Percentiles rank a stretch among this genome's conserved stretches.
phyloP scores from a whole-genome alignment of 37 sponge, comb jelly and placozoan species.

The Cliona cf. orientalis region DNA sequence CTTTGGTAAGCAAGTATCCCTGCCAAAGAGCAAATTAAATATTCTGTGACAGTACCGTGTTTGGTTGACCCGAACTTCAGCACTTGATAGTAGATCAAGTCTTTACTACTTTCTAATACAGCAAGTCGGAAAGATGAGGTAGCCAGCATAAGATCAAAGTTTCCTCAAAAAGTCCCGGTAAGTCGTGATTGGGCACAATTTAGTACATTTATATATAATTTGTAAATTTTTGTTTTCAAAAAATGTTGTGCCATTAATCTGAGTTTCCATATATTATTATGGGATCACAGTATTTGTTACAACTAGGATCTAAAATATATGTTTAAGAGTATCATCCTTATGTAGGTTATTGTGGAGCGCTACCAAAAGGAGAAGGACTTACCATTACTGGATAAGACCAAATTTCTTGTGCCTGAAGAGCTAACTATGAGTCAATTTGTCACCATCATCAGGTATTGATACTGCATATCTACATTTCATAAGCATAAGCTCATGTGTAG shows the following conservation, averaged over 20 bases:
- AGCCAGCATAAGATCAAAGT: constrained; percentile 93
- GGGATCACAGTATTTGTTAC: too few relatives aligned
- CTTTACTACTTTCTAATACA: constrained; percentile 21
- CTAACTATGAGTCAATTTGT: constrained; percentile 96
- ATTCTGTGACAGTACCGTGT: background rate
- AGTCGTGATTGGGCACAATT: too few relatives aligned
- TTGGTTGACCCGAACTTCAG: background rate
- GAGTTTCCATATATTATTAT: too few relatives aligned
- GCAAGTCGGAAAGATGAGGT: constrained; percentile 96
- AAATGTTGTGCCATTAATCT: background rate
- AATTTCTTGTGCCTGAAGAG: constrained; percentile 97
- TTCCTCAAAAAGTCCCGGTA: constrained; percentile 98
- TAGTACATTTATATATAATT: background rate
- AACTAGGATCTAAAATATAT: too few relatives aligned
- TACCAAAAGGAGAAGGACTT: constrained; percentile 95
- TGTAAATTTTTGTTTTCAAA: background rate
- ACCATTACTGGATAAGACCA: constrained; percentile 92
- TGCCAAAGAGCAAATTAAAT: background rate
- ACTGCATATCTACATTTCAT: too few relatives aligned
- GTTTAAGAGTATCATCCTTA: too few relatives aligned
- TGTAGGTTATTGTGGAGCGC: constrained; percentile 94
- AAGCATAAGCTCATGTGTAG: too few relatives aligned
- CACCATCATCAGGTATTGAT: constrained; percentile 95
- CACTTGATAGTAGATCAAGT: background rate
- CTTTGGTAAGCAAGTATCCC: constrained; percentile 60